These are phyloP conservation scores for Caenorhabditis afra DNA, from an alignment of 2,888 invertebrate genomes.

Conservation along the genomic window DNA sequence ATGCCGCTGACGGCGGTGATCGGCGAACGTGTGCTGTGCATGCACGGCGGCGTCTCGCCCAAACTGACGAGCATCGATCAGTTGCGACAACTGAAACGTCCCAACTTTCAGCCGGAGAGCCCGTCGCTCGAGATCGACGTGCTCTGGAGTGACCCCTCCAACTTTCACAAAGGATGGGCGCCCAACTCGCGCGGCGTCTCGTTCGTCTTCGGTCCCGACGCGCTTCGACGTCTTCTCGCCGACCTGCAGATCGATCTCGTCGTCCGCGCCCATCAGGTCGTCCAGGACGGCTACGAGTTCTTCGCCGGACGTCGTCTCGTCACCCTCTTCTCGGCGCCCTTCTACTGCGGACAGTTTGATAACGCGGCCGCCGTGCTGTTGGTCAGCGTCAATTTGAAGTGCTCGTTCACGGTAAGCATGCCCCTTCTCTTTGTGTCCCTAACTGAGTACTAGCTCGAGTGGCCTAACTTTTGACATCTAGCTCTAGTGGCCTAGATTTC, in stretches of 20 bases:
- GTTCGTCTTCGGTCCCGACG: conserved; percentile 83
- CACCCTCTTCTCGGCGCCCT: conserved; percentile 70
- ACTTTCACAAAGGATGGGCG: conserved; percentile 60
- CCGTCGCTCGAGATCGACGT: conserved; percentile 81
- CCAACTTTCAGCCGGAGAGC: conserved; percentile 74
- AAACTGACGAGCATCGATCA: conserved; percentile 64
- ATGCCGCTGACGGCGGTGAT: conserved; percentile 73
- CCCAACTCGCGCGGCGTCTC: conserved; percentile 82
- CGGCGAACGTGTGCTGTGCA: conserved; percentile 69
- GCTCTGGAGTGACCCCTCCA: conserved; percentile 81
- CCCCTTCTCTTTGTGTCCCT: neutral
- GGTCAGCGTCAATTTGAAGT: conserved; percentile 66
- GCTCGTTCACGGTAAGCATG: conserved; percentile 68
- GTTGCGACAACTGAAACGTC: conserved; percentile 55
- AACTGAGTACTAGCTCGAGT: no score
- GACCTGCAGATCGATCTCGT: conserved; percentile 70
- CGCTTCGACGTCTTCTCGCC: conserved; percentile 80
- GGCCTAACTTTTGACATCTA: no score
- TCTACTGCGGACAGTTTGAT: conserved; percentile 73
- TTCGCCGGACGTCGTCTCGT: conserved; percentile 80
- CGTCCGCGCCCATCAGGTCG: conserved; percentile 81
- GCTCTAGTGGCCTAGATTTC: no score
- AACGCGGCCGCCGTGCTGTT: conserved; percentile 75
- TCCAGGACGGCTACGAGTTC: conserved; percentile 84
- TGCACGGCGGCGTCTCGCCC: conserved; percentile 75